phyloP scores from a whole-genome alignment of 1,140 invertebrate genomes.

The Radopholus similis region DNA sequence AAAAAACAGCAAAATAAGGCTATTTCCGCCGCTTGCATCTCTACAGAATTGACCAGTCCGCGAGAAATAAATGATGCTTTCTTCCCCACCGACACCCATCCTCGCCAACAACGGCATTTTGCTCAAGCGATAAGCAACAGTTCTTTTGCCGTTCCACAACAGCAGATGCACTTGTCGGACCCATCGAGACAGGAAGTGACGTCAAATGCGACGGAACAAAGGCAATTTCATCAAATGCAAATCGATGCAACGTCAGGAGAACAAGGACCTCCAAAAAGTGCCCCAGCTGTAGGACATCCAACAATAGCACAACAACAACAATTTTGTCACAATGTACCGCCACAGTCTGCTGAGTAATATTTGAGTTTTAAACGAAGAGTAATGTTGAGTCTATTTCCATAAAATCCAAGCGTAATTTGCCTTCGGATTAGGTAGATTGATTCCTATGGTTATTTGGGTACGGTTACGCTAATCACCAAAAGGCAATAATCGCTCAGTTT shows the following conservation, averaged over 20 bases:
- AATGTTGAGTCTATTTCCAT: neutral
- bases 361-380: too few species aligned
- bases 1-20: neutral
- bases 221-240: neutral
- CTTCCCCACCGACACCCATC: too few species aligned
- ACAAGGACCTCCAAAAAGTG: slow-evolving; percentile 11
- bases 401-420: too few species aligned
- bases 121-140: too few species aligned
- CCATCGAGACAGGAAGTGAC: neutral
- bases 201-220: neutral
- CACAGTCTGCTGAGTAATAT: neutral
- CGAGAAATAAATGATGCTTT: too few species aligned
- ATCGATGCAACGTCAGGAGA: neutral
- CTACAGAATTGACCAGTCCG: too few species aligned
- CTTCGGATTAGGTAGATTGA: too few species aligned
- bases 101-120: slow-evolving; percentile 4
- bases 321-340: slow-evolving; percentile 8
- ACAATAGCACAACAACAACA: slow-evolving; percentile 7
- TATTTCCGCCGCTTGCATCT: neutral
- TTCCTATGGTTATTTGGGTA: too few species aligned
- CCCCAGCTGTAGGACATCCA: neutral
- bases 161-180: neutral
- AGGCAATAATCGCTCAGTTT: too few species aligned
- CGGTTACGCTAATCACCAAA: too few species aligned
- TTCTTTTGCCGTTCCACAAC: neutral